Evolutionary conservation across 2,797 vertebrate genomes (phyloP).

Genomic region (Chiloscyllium punctatum): DNA sequence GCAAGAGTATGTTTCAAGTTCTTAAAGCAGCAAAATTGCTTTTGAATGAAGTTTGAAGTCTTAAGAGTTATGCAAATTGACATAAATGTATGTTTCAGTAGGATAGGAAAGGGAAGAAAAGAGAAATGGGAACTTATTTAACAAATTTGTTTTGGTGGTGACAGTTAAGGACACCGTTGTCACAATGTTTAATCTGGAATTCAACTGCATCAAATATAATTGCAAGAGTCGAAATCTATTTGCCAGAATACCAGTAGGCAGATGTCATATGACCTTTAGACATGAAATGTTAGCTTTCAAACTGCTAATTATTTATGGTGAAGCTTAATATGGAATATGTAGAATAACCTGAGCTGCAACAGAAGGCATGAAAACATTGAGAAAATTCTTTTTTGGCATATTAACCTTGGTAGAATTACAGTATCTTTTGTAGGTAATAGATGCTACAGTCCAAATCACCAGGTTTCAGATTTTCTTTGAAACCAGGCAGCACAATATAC

Average conservation of each 20-base stretch:
- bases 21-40: slow-evolving; percentile 7
- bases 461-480: neutral
- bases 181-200: slow-evolving; percentile 9
- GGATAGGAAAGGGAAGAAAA: neutral
- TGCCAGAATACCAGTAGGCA: neutral
- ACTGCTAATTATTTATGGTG: neutral
- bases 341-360: slow-evolving; percentile 16
- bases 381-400: neutral
- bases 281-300: slow-evolving; percentile 6
- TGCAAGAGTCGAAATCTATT: slow-evolving; percentile 16
- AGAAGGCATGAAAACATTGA: neutral
- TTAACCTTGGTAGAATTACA: neutral
- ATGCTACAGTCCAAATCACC: neutral
- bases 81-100: neutral
- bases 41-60: neutral
- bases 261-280: neutral
- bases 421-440: neutral
- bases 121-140: neutral
- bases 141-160: neutral
- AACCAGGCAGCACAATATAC: neutral
- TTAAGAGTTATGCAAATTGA: neutral
- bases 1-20: neutral
- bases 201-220: neutral
- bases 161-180: neutral
- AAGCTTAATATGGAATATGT: neutral